Conservation (phyloP, 2,797 vertebrate genomes). For the Chelmon rostratus region DNA sequence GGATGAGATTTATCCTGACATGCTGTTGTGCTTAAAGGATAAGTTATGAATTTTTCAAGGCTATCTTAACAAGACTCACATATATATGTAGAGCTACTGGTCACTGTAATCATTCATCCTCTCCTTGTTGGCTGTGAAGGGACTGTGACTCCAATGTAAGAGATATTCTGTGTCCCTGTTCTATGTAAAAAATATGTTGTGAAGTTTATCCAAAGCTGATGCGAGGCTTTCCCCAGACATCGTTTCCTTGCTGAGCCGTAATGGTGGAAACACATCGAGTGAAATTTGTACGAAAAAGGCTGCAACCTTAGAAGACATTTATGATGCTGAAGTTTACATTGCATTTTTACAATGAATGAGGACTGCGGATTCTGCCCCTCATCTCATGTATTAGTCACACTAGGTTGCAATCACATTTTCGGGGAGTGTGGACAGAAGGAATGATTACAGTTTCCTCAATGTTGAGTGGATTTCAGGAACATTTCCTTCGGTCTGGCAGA, state of each 20-base stretch:
- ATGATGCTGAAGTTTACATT: background rate
- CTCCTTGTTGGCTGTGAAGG: background rate
- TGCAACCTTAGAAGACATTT: background rate
- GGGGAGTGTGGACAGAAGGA: background rate
- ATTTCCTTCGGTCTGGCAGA: background rate
- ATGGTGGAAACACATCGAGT: background rate
- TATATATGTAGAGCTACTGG: slow-evolving; percentile 13
- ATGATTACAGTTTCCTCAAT: background rate
- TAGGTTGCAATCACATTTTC: background rate
- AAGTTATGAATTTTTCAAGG: slow-evolving; percentile 42
- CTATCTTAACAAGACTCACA: background rate
- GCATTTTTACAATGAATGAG: background rate
- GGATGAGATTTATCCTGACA: slow-evolving; percentile 59
- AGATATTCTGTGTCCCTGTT: background rate
- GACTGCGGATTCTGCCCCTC: background rate
- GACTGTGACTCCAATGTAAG: background rate
- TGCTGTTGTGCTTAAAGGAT: slow-evolving; percentile 48
- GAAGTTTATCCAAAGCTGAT: slow-evolving; percentile 1
- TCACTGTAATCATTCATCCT: background rate
- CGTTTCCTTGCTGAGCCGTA: background rate
- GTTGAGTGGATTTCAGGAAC: background rate
- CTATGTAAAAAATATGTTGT: background rate
- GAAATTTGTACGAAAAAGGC: background rate
- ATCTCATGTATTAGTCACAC: background rate
- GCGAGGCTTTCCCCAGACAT: background rate